Percentiles rank a stretch among this genome's conserved stretches.
phyloP scores from a whole-genome alignment of 92 coral and sea anemone genomes.

The Epizoanthus rinbou region DNA sequence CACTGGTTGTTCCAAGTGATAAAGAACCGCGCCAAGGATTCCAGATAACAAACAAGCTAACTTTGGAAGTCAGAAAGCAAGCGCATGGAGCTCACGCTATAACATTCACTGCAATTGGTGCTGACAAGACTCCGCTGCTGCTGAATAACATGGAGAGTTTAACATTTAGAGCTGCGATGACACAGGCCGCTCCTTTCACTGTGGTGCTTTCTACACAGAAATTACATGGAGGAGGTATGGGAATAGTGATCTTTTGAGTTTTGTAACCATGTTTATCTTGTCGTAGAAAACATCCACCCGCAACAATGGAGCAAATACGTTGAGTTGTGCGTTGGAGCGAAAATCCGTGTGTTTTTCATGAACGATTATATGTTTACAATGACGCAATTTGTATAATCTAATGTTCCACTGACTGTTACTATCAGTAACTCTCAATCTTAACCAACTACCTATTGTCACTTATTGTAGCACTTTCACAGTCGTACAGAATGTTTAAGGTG shows the following conservation, averaged over 20 bases:
- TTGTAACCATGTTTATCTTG: not conserved
- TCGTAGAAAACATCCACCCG: too few species aligned
- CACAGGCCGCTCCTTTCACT: slow-evolving; percentile 46
- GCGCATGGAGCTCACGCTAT: slow-evolving; percentile 50
- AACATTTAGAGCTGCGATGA: slow-evolving; percentile 60
- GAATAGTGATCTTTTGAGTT: not conserved
- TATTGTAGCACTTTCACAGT: too few species aligned
- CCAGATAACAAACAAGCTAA: slow-evolving; percentile 57
- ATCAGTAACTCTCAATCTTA: too few species aligned
- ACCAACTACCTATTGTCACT: too few species aligned
- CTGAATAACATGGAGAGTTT: slow-evolving; percentile 69
- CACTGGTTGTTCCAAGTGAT: slow-evolving; percentile 58
- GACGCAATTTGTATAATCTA: too few species aligned
- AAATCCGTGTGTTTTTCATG: too few species aligned
- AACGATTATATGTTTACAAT: too few species aligned
- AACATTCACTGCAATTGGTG: slow-evolving; percentile 70
- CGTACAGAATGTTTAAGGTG: too few species aligned
- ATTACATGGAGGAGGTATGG: slow-evolving; percentile 70
- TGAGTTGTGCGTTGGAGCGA: too few species aligned
- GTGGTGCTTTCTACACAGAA: slow-evolving; percentile 56
- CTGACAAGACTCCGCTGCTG: slow-evolving; percentile 55
- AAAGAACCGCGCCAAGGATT: slow-evolving; percentile 46
- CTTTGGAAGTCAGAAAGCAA: slow-evolving; percentile 58
- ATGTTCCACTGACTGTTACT: too few species aligned
- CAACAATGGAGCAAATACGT: not conserved